Conservation (phyloP, 2,888 invertebrate species). For the Neoitamus cyanurus region DNA sequence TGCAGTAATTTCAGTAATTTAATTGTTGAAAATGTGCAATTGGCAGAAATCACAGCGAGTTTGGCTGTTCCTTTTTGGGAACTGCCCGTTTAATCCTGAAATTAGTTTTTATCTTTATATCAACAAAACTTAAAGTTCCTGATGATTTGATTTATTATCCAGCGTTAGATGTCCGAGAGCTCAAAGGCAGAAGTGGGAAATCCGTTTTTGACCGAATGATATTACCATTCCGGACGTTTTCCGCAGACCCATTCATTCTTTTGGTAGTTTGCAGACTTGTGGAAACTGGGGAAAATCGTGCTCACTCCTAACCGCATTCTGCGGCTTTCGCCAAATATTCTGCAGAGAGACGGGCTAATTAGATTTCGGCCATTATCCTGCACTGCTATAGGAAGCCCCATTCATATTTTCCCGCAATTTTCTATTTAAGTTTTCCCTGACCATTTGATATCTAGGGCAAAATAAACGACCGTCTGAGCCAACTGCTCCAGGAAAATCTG, state of each 20-base stretch:
- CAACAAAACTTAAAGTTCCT: constrained; percentile 48
- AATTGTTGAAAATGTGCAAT: not conserved
- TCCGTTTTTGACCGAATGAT: constrained; percentile 12
- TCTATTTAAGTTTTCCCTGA: constrained; percentile 33
- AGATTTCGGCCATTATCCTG: constrained; percentile 42
- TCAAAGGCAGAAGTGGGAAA: constrained; percentile 22
- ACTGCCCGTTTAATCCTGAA: not conserved
- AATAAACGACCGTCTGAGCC: constrained; percentile 1
- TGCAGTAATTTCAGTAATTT: not conserved
- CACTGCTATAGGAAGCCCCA: not conserved
- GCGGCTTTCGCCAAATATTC: not conserved
- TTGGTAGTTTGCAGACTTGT: constrained; percentile 16
- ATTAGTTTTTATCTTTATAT: constrained; percentile 18
- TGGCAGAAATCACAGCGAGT: not conserved
- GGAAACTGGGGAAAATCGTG: not conserved
- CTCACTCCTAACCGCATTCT: not conserved
- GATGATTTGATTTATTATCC: constrained; percentile 51
- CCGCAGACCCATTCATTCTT: constrained; percentile 28
- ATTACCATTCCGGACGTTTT: constrained; percentile 13
- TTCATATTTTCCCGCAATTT: constrained; percentile 45
- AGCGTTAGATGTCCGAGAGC: constrained; percentile 35
- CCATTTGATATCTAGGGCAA: constrained; percentile 35
- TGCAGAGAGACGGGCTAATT: constrained; percentile 35
- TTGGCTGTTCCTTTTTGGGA: not conserved
- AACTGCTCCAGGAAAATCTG: constrained; percentile 7